These are phyloP conservation scores for Clarias fuscus DNA, from an alignment of 2,797 vertebrate species.

Conservation along the genomic window DNA sequence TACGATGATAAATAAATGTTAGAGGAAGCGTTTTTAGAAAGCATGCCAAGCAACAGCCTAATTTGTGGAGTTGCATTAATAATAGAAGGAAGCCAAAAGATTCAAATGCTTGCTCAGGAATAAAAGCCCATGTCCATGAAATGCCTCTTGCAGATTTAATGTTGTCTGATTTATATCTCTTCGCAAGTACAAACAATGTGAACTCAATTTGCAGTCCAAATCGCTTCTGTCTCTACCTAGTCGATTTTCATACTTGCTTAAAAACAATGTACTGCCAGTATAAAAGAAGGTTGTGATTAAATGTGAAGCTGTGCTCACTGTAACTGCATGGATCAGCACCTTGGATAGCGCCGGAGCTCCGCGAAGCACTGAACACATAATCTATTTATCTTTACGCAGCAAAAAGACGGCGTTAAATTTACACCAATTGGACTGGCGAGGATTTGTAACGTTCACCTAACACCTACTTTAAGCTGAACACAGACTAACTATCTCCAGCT, in stretches of 20 bases:
- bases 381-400: slow-evolving; percentile 5
- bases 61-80: neutral
- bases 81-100: neutral
- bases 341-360: slow-evolving; percentile 67
- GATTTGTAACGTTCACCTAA: neutral
- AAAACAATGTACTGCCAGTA: neutral
- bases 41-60: neutral
- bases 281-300: slow-evolving; percentile 53
- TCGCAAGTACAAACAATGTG: neutral
- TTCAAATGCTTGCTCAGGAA: neutral
- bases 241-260: neutral
- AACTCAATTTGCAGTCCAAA: neutral
- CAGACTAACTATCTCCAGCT: neutral
- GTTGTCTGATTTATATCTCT: neutral
- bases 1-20: neutral
- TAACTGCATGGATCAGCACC: slow-evolving; percentile 73
- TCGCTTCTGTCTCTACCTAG: neutral
- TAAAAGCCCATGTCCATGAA: neutral
- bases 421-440: neutral
- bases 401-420: neutral
- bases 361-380: neutral
- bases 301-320: neutral
- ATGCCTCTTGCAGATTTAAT: neutral
- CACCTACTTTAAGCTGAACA: neutral
- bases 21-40: neutral